phyloP scores from a whole-genome alignment of 2,113 vertebrate genomes.

The Kryptolebias marmoratus region DNA sequence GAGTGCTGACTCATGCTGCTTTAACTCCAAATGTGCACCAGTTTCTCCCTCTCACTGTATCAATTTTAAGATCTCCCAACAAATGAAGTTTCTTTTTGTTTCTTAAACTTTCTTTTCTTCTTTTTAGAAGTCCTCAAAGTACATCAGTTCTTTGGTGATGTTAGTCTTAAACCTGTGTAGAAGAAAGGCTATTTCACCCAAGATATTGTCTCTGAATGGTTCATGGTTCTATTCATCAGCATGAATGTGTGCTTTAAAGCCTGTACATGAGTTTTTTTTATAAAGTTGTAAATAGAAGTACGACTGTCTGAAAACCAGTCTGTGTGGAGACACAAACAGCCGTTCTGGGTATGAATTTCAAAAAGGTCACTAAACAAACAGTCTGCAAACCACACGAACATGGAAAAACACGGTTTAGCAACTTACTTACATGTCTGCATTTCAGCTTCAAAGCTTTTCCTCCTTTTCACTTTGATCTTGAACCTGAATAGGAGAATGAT shows the following conservation, averaged over 20 bases:
- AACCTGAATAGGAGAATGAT: background rate
- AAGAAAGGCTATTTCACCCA: too few relatives aligned
- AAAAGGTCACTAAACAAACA: conserved; percentile 34
- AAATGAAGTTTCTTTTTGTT: too few relatives aligned
- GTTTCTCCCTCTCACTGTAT: too few relatives aligned
- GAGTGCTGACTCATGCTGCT: conserved; percentile 59
- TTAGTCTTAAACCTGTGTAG: too few relatives aligned
- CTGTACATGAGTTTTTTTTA: background rate
- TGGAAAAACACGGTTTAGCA: conserved; percentile 32
- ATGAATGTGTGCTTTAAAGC: background rate
- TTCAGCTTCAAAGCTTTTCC: conserved; percentile 10
- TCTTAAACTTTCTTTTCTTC: too few relatives aligned
- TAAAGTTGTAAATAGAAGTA: background rate
- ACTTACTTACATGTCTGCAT: background rate
- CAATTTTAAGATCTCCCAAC: too few relatives aligned
- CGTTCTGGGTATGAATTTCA: conserved; percentile 15
- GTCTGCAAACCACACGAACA: conserved; percentile 45
- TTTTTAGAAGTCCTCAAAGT: too few relatives aligned
- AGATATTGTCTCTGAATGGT: too few relatives aligned
- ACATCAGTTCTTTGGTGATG: too few relatives aligned
- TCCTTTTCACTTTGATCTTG: conserved; percentile 8
- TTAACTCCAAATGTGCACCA: too few relatives aligned
- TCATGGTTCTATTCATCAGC: background rate
- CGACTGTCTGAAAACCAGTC: background rate
- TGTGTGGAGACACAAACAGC: background rate